Evolutionary conservation across 2,797 vertebrate species (phyloP).

Genomic region (Pseudomugil tenellus): DNA sequence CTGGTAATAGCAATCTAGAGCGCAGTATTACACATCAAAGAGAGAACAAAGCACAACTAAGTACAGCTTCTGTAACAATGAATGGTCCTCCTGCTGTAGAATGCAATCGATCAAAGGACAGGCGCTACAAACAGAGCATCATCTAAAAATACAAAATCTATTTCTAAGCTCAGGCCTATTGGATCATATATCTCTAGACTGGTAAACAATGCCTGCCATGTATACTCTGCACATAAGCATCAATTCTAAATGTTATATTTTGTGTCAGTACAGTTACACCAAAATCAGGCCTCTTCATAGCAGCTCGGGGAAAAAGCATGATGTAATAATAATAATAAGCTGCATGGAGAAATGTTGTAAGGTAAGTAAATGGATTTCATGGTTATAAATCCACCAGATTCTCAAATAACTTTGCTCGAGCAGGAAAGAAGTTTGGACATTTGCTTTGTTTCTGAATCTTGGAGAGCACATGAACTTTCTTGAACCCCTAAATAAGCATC

Average conservation of each 20-base stretch:
- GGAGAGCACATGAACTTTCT: conserved; percentile 11
- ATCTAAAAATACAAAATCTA: conserved; percentile 68
- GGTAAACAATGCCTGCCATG: conserved; percentile 23
- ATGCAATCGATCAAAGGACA: conserved; percentile 67
- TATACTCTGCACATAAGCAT: conserved; percentile 12
- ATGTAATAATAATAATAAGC: conserved; percentile 23
- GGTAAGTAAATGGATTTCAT: conserved; percentile 34
- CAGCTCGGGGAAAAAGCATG: conserved; percentile 40
- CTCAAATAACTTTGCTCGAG: conserved; percentile 2
- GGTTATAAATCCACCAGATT: conserved; percentile 31
- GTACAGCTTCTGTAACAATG: conserved; percentile 58
- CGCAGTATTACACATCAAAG: conserved; percentile 58
- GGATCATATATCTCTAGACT: conserved; percentile 57
- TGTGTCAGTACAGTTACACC: conserved; percentile 14
- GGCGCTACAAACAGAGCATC: conserved; percentile 46
- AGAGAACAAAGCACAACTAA: conserved; percentile 51
- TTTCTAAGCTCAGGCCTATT: conserved; percentile 54
- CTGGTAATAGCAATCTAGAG: conserved; percentile 62
- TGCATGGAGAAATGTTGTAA: conserved; percentile 25
- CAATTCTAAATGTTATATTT: conserved; percentile 8
- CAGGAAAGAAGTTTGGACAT: conserved; percentile 37
- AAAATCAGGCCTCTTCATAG: conserved; percentile 34
- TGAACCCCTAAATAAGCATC: conserved; percentile 26
- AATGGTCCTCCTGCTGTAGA: conserved; percentile 44
- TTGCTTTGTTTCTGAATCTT: conserved; percentile 27